These are phyloP conservation scores for Stigmatopora argus DNA, from an alignment of 2,113 vertebrate species.

Conservation along the genomic window DNA sequence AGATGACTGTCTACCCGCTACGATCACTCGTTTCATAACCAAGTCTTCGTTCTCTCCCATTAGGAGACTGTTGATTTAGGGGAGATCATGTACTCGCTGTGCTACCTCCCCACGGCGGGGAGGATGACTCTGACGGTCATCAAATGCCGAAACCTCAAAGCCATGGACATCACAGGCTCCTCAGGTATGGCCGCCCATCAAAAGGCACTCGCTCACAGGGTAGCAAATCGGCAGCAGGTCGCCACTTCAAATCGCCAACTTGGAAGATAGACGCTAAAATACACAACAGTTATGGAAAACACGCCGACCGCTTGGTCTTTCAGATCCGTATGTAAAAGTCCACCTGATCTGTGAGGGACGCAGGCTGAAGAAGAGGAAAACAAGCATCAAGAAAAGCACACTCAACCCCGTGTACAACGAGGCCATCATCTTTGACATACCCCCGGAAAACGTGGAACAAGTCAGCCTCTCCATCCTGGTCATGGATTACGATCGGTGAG, in stretches of 20 bases:
- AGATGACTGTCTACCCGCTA: background rate
- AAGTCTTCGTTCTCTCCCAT: constrained; percentile 1
- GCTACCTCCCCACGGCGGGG: constrained; percentile 95
- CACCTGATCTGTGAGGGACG: constrained; percentile 92
- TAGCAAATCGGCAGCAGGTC: constrained; percentile 22
- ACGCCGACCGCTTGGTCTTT: constrained; percentile 7
- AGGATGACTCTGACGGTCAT: constrained; percentile 97
- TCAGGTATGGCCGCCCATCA: constrained; percentile 76
- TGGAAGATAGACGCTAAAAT: background rate
- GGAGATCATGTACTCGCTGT: constrained; percentile 98
- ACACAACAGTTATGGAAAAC: background rate
- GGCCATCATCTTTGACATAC: constrained; percentile 97
- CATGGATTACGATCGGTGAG: constrained; percentile 96
- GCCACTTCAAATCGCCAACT: constrained; percentile 10
- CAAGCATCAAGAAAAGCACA: constrained; percentile 92
- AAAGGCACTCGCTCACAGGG: constrained; percentile 19
- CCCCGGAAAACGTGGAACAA: constrained; percentile 96
- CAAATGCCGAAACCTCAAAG: constrained; percentile 98
- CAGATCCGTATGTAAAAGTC: constrained; percentile 97
- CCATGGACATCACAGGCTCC: constrained; percentile 97
- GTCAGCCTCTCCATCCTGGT: constrained; percentile 95
- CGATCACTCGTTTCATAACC: background rate
- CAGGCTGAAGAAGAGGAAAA: constrained; percentile 92
- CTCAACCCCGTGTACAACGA: constrained; percentile 94
- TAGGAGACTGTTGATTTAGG: constrained; percentile 96